Conservation (phyloP, 2,797 vertebrate genomes). For the Spatula clypeata region DNA sequence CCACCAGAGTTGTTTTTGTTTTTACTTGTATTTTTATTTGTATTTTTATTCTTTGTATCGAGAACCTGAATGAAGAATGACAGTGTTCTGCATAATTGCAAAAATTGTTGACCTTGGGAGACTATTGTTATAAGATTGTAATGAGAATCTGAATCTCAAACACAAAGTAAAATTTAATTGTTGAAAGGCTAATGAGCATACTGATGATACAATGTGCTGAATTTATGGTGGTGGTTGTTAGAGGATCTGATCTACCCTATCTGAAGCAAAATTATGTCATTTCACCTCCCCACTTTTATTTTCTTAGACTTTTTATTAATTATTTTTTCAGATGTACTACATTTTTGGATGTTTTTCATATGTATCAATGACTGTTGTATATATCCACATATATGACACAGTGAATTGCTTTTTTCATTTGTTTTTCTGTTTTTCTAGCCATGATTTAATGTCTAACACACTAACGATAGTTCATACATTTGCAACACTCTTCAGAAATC, state of each 20-base stretch:
- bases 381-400: background rate
- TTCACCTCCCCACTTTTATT: background rate
- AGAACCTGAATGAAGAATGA: background rate
- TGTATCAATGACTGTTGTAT: background rate
- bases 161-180: background rate
- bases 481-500: background rate
- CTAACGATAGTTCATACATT: background rate
- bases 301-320: background rate
- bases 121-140: background rate
- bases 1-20: background rate
- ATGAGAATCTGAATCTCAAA: background rate
- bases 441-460: background rate
- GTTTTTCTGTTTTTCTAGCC: background rate
- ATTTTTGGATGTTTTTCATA: background rate
- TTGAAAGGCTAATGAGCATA: background rate
- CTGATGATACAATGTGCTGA: background rate
- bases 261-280: background rate
- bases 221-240: background rate
- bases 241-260: background rate
- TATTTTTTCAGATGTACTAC: background rate
- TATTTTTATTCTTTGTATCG: background rate
- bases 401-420: background rate
- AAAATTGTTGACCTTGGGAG: background rate
- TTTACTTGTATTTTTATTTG: background rate
- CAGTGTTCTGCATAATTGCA: background rate